phyloP scores from a whole-genome alignment of 2,888 invertebrate species.

The Lepetodrilus schrolli region DNA sequence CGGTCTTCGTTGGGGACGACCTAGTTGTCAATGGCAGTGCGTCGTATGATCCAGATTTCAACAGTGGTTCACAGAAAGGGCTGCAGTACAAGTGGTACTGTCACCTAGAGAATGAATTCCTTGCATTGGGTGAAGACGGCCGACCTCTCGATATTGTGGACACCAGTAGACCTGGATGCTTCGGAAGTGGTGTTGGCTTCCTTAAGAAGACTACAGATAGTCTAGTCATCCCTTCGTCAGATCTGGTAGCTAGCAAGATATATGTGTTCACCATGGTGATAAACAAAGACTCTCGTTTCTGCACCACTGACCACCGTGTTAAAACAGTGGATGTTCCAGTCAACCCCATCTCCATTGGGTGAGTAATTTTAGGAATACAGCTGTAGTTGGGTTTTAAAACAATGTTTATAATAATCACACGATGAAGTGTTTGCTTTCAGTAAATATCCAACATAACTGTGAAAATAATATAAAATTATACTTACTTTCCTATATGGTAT shows the following conservation, averaged over 20 bases:
- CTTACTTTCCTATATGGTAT: too few species aligned
- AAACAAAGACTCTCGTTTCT: slow-evolving; percentile 23
- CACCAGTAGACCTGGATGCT: slow-evolving; percentile 15
- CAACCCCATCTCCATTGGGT: too few species aligned
- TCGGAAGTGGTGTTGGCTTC: slow-evolving; percentile 21
- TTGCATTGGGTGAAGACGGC: not conserved
- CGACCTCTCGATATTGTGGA: not conserved
- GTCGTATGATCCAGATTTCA: slow-evolving; percentile 38
- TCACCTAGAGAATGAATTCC: not conserved
- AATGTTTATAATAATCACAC: too few species aligned
- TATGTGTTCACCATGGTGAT: slow-evolving; percentile 33
- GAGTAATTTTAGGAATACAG: too few species aligned
- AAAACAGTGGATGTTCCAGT: not conserved
- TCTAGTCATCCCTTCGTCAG: not conserved
- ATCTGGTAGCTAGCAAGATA: not conserved
- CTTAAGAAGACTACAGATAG: not conserved
- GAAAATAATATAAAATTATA: too few species aligned
- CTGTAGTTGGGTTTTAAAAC: too few species aligned
- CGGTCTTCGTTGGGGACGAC: not conserved
- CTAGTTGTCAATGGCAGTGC: slow-evolving; percentile 33
- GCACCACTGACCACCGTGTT: slow-evolving; percentile 27
- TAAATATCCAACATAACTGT: too few species aligned
- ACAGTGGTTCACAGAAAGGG: not conserved
- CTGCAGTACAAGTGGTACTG: slow-evolving; percentile 38
- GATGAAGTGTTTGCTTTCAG: too few species aligned